Evolutionary conservation across 2,797 vertebrate genomes (phyloP).

Genomic region (Kryptopterus vitreolus): DNA sequence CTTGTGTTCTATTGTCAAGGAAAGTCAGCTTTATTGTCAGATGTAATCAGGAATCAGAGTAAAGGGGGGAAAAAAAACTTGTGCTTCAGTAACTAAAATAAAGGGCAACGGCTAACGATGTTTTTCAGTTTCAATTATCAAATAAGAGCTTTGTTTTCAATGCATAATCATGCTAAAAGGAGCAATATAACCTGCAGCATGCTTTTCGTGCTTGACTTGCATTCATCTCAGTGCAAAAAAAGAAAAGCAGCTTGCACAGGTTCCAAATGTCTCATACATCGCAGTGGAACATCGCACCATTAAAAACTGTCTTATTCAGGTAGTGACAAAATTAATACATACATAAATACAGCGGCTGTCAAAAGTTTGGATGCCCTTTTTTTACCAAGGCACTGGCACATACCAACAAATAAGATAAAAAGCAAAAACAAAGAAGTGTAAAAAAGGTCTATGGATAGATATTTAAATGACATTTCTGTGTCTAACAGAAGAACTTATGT

Average conservation of each 20-base stretch:
- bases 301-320: background rate
- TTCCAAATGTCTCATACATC: background rate
- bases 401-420: too few species aligned
- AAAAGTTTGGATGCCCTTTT: too few species aligned
- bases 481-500: too few species aligned
- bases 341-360: too few species aligned
- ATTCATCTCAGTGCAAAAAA: background rate
- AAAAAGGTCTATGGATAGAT: too few species aligned
- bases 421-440: too few species aligned
- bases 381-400: too few species aligned
- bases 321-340: background rate
- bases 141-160: background rate
- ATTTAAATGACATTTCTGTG: too few species aligned
- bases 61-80: background rate
- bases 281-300: background rate
- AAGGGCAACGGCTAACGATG: background rate
- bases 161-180: background rate
- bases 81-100: background rate
- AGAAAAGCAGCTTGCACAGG: background rate
- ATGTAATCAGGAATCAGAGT: background rate
- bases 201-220: background rate
- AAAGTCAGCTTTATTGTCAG: background rate
- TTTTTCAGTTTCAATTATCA: background rate
- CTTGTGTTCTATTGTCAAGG: slow-evolving; percentile 4
- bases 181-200: background rate